A percentile compares a stretch with the other conserved stretches of the same genome.
These are phyloP conservation scores for Drosophila eohydei DNA, from an alignment of 2,888 invertebrate genomes.

Conservation along the genomic window DNA sequence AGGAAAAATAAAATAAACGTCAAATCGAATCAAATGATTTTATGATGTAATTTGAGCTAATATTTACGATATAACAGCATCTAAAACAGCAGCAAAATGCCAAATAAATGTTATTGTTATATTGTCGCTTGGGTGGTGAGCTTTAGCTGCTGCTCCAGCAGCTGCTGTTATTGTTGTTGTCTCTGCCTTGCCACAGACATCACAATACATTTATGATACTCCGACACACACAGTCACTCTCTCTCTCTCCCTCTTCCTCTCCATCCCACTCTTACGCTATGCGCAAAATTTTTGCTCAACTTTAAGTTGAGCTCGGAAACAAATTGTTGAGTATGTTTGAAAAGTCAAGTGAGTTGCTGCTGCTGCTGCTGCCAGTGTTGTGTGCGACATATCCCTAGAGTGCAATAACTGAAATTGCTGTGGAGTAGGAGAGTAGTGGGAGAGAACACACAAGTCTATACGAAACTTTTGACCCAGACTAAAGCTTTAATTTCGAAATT, in stretches of 20 bases:
- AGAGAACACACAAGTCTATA: not conserved
- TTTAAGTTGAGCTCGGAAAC: constrained; percentile 59
- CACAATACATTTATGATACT: constrained; percentile 70
- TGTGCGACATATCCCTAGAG: constrained; percentile 56
- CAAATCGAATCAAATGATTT: constrained; percentile 85
- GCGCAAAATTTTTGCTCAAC: constrained; percentile 52
- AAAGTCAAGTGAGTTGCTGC: constrained; percentile 57
- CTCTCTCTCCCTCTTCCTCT: not conserved
- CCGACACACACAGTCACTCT: not conserved
- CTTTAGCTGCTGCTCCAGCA: constrained; percentile 33
- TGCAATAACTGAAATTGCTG: constrained; percentile 81
- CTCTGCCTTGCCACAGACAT: constrained; percentile 25
- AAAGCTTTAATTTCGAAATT: constrained; percentile 65
- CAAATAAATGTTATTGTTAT: constrained; percentile 84
- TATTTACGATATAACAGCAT: constrained; percentile 85
- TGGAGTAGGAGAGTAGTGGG: constrained; percentile 24
- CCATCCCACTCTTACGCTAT: not conserved
- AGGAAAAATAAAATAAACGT: constrained; percentile 82
- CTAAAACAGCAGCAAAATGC: constrained; percentile 83
- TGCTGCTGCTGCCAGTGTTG: constrained; percentile 39
- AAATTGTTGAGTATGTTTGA: constrained; percentile 73
- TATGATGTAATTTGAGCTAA: constrained; percentile 85
- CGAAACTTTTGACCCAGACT: constrained; percentile 54
- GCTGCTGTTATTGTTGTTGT: constrained; percentile 33
- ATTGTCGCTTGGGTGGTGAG: constrained; percentile 82